A percentile compares a stretch with the other conserved stretches of the same genome.
Conservation (phyloP, 2,797 vertebrate genomes). For the Nannoperca obscura region DNA sequence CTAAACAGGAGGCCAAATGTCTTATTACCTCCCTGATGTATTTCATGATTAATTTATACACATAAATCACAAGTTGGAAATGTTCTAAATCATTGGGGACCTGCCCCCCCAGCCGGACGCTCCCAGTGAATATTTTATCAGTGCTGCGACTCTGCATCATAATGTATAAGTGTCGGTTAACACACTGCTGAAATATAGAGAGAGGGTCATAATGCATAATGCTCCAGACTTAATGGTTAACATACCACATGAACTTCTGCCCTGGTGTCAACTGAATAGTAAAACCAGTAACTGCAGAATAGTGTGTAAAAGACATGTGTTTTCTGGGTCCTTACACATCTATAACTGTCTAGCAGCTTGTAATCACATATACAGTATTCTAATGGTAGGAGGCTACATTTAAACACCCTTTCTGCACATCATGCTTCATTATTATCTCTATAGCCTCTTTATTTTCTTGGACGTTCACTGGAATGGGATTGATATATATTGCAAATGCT, state of each 20-base stretch:
- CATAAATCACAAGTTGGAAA: conserved; percentile 59
- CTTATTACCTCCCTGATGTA: conserved; percentile 59
- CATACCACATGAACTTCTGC: conserved; percentile 13
- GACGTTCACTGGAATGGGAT: neutral
- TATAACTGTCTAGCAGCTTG: conserved; percentile 6
- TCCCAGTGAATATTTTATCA: conserved; percentile 66
- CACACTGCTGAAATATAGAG: conserved; percentile 43
- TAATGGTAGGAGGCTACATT: neutral
- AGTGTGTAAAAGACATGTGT: neutral
- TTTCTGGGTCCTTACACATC: neutral
- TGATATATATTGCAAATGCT: neutral
- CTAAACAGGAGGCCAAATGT: conserved; percentile 47
- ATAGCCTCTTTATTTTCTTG: conserved; percentile 9
- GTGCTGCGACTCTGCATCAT: conserved; percentile 32
- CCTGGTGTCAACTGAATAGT: conserved; percentile 38
- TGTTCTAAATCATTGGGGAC: conserved; percentile 47
- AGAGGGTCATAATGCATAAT: conserved; percentile 45
- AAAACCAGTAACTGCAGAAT: conserved; percentile 12
- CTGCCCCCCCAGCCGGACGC: neutral
- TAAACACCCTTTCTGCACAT: conserved; percentile 16
- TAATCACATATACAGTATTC: neutral
- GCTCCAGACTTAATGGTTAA: conserved; percentile 30
- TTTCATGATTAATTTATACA: conserved; percentile 59
- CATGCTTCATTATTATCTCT: conserved; percentile 17
- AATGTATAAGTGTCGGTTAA: conserved; percentile 45